Evolutionary conservation across 1,140 invertebrate genomes (phyloP).

Genomic region (Octopus bimaculoides): DNA sequence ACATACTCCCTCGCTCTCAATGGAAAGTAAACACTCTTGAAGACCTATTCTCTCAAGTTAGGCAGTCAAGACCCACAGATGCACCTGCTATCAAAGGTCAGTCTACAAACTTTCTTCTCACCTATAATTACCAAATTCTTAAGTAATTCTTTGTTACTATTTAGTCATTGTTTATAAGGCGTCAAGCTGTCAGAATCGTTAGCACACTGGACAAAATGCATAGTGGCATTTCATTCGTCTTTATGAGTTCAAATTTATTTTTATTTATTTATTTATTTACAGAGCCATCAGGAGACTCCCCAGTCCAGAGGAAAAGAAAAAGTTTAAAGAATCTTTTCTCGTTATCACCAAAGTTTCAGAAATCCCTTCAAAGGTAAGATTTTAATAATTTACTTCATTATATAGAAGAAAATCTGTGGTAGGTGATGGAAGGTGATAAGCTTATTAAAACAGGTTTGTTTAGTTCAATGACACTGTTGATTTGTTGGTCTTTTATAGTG

Average conservation of each 20-base stretch:
- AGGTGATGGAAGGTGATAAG: no score
- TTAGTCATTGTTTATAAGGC: no score
- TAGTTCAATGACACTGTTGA: no score
- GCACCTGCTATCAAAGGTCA: constrained; percentile 55
- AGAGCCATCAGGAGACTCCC: constrained; percentile 28
- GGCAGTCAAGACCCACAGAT: constrained; percentile 51
- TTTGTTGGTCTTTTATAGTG: no score
- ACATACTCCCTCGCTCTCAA: constrained; percentile 65
- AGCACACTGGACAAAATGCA: no score
- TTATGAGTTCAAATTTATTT: background rate
- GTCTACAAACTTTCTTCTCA: background rate
- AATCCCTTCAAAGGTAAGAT: constrained; percentile 76
- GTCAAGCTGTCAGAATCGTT: no score
- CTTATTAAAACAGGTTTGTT: no score
- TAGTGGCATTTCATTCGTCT: no score
- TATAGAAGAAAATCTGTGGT: no score
- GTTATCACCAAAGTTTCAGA: constrained; percentile 92
- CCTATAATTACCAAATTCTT: no score
- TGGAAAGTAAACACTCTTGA: constrained; percentile 73
- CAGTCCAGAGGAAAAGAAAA: constrained; percentile 66
- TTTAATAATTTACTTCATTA: no score
- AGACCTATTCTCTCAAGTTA: constrained; percentile 66
- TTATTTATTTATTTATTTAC: background rate
- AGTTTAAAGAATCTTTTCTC: constrained; percentile 93
- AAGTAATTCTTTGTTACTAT: no score